Percentiles rank a stretch among this genome's conserved stretches.
These are phyloP conservation scores for Tridacna gigas DNA, from an alignment of 2,888 invertebrate genomes.

Conservation along the genomic window DNA sequence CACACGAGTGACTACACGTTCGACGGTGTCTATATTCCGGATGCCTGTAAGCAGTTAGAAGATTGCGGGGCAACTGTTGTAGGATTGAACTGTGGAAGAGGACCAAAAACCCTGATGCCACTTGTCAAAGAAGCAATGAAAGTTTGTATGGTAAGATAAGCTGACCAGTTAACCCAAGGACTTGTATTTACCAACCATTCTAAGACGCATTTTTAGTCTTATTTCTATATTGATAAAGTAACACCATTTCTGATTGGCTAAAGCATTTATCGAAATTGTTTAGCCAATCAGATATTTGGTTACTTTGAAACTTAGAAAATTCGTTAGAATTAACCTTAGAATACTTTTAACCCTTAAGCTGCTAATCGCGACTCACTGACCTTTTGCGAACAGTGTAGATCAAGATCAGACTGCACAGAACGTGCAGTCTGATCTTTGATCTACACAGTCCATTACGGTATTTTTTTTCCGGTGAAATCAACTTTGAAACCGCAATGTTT, in stretches of 20 bases:
- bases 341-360: too few species aligned
- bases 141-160: constrained; percentile 72
- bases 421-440: too few species aligned
- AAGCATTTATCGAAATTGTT: neutral
- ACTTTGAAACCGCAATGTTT: too few species aligned
- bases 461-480: too few species aligned
- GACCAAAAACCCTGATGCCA: constrained; percentile 79
- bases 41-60: constrained; percentile 75
- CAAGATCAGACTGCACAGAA: too few species aligned
- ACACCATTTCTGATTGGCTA: neutral
- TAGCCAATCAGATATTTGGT: neutral
- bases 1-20: constrained; percentile 68
- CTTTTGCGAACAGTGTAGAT: too few species aligned
- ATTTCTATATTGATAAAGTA: neutral
- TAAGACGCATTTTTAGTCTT: neutral
- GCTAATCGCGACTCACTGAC: too few species aligned
- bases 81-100: constrained; percentile 80
- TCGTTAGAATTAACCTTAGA: neutral
- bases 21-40: constrained; percentile 75
- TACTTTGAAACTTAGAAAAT: neutral
- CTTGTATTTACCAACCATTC: neutral
- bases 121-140: constrained; percentile 73
- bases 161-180: neutral
- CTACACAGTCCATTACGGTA: too few species aligned
- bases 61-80: constrained; percentile 80